Base-by-base conservation (phyloP, 2,797 vertebrate species). In the Siniperca undulata region DNA sequence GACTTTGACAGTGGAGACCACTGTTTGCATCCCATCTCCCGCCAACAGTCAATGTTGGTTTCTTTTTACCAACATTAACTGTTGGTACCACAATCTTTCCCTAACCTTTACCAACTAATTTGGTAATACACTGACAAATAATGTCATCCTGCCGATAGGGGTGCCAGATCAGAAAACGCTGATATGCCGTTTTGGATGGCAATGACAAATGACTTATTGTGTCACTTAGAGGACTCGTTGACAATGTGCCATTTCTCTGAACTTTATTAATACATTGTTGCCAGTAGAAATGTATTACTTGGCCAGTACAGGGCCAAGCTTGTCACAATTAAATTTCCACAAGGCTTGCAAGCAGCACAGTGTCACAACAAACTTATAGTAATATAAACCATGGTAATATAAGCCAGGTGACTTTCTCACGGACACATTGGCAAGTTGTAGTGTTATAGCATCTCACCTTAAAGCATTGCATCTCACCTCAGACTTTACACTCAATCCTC, bases 401-500 rank as follows among this genome's bases (percentile, higher is more conserved):
- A 42, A 36, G n/a, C 3, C 13, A 40, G 60, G 38, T 46, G 38
- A 36, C 3, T 44, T 24, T 55, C 44, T 77, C 22, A 69, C 9
- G 3, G 30, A 60, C 79, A 34, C 20, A 34, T 4, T 58, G 19
- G 22, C 24, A 55, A 24, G 44, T 30, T 74, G 20, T 65, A 0
- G 24, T n/a, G 7, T 68, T 36, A 36, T 36, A 36, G 36, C 36
- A 36, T 36, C 36, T 36, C 36, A 36, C 5, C 36, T 20, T 55
- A 24, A 3, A 50, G 12, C 38, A 20, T 10, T 40, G 9, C 55
- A 13, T 68, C 52, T 46, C 40, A 27, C 27, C 24, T 79, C 64
- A 82, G 42, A 52, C 53, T 27, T 46, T 44, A 30, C 24, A 66
- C 66, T 62, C 50, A 55, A 65, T 81, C 59, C 38, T 56, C 55